These are phyloP conservation scores for Benthochromis sp. DNA, from an alignment of 2,113 vertebrate species.

Conservation along the genomic window DNA sequence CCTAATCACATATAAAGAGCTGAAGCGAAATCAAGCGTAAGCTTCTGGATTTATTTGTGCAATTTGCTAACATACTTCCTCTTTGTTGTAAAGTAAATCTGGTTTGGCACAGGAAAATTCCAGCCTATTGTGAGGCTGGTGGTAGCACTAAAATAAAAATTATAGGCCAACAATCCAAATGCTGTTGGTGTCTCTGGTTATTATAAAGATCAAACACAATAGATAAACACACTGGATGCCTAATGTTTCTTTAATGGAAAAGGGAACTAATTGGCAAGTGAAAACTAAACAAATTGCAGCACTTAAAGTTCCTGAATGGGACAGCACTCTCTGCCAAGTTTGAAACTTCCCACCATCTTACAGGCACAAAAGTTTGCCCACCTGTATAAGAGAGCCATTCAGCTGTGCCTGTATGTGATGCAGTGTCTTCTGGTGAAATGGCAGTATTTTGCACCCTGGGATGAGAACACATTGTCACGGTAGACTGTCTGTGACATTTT, in stretches of 20 bases:
- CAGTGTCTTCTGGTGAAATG: neutral
- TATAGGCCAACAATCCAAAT: neutral
- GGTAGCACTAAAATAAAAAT: neutral
- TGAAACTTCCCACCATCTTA: neutral
- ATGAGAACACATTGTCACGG: neutral
- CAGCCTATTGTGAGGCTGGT: neutral
- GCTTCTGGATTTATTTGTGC: neutral
- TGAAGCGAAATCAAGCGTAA: neutral
- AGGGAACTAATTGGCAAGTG: neutral
- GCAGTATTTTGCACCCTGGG: neutral
- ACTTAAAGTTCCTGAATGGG: neutral
- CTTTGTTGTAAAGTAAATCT: neutral
- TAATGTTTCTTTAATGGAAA: neutral
- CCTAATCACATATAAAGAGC: neutral
- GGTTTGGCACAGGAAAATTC: neutral
- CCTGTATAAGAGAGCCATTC: neutral
- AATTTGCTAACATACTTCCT: neutral
- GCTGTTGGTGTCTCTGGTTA: neutral
- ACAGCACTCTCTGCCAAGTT: neutral
- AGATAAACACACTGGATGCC: neutral
- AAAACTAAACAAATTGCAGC: neutral
- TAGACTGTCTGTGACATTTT: neutral
- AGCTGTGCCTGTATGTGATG: neutral
- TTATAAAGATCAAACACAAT: neutral
- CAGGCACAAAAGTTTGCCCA: neutral